These are phyloP conservation scores for Ictalurus punctatus DNA, from an alignment of 2,113 vertebrate species.

Conservation along the genomic window DNA sequence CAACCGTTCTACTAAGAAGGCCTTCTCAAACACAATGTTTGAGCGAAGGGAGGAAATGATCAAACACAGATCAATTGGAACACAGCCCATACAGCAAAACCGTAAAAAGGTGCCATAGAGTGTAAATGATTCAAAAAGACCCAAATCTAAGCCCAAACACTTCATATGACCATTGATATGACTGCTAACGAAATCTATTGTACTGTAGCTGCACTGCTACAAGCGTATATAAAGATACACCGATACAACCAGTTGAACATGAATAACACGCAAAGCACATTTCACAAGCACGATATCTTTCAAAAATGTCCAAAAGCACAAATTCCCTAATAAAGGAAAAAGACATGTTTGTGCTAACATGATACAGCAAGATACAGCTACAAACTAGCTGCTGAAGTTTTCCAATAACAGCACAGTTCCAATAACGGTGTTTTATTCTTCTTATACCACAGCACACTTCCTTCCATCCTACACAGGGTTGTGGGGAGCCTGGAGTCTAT, in stretches of 20 bases:
- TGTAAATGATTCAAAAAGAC: conserved; percentile 32
- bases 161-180: conserved; percentile 32
- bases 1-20: background rate
- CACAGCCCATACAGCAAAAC: conserved; percentile 50
- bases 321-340: conserved; percentile 35
- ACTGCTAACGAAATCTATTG: conserved; percentile 37
- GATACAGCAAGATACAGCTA: background rate
- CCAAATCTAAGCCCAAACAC: conserved; percentile 30
- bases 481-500: too few relatives aligned
- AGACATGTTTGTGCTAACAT: conserved; percentile 36
- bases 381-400: too few relatives aligned
- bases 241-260: conserved; percentile 41
- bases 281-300: conserved; percentile 51
- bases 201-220: conserved; percentile 40
- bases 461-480: too few relatives aligned
- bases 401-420: too few relatives aligned
- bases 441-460: too few relatives aligned
- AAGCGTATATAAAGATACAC: conserved; percentile 54
- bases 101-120: conserved; percentile 28
- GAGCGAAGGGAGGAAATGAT: background rate
- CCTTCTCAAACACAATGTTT: background rate
- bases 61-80: conserved; percentile 14
- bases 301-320: conserved; percentile 39
- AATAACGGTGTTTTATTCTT: too few relatives aligned
- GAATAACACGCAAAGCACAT: conserved; percentile 34